Percentiles rank a stretch among this genome's conserved stretches.
Conservation (phyloP, 2,797 vertebrate genomes). For the Peromyscus aztecus region DNA sequence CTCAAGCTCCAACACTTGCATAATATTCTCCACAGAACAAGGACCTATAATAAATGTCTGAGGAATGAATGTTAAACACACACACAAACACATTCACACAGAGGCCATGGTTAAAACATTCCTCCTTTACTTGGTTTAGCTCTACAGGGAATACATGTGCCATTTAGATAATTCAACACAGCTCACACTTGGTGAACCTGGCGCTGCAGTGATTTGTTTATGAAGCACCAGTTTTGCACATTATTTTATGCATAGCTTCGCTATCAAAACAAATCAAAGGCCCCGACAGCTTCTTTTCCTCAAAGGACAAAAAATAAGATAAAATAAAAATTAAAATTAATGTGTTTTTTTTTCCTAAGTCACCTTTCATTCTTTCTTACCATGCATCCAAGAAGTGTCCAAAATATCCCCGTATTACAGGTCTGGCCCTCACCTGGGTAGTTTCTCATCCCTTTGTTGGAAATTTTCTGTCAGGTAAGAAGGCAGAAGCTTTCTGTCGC, state of each 20-base stretch:
- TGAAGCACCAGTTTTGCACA: conserved; percentile 66
- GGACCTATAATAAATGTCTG: not conserved
- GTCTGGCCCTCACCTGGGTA: not conserved
- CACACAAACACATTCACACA: not conserved
- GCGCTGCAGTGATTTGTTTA: conserved; percentile 37
- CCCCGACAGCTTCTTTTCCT: conserved; percentile 4
- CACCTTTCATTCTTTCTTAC: not conserved
- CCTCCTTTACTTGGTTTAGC: not conserved
- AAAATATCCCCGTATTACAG: not conserved
- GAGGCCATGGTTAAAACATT: not conserved
- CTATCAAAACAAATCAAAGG: conserved; percentile 75
- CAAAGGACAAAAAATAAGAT: conserved; percentile 48
- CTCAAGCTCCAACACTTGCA: too few relatives aligned
- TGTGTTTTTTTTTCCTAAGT: not conserved
- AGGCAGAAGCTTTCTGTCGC: not conserved
- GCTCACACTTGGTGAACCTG: not conserved
- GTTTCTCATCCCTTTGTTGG: not conserved
- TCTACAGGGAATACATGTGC: not conserved
- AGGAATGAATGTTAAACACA: not conserved
- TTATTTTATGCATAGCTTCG: conserved; percentile 70
- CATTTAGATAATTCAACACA: not conserved
- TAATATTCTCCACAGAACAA: not conserved
- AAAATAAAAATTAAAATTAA: not conserved
- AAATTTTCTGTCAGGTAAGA: not conserved
- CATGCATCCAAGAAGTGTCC: not conserved